Evolutionary conservation across 2,888 invertebrate species (phyloP), one percentile per base, ranked within the genome.

Genomic region (Hypomecis atomaria): DNA sequence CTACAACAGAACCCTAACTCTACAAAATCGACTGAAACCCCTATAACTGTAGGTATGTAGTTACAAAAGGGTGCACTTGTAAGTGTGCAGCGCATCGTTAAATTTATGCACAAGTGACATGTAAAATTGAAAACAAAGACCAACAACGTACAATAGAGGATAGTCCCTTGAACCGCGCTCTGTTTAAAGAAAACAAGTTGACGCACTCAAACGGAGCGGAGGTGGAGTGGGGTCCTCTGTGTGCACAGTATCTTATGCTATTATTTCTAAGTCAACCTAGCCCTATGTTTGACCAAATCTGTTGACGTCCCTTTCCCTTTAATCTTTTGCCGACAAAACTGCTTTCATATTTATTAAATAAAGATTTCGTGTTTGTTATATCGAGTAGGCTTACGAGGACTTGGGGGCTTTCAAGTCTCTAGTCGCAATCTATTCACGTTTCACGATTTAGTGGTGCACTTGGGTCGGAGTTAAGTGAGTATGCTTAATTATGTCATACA

Each of bases 101-200:
- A 74, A 69, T 70, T 71, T 73, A 69, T 67, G 69, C 67, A 71
- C 66, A 74, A 74, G 71, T 73, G 74, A 71, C 71, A 73, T 75
- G 73, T 78, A 67, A 70, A 70, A 72, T 70, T 67, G 62, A 75
- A 71, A 69, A 69, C 62, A 72, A 70, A 69, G 66, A 66, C 71
- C 63, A 78, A 75, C 74, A 78, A 65, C 62, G 63, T 62, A 71
- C 78, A 80, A 75, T 73, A 61, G 69, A 69, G 65, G 65, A 59
- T 43, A 60, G 57, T 72, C 75, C 72, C 78, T 78, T 76, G 78
- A 79, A 78, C 71, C 74, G 82, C 78, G 82, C 82, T 85, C 82
- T 90, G 86, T 90, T 90, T 88, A 86, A 86, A 88, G 86, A 90
- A 88, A 88, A 91, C 88, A 90, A 87, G 86, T 87, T 86, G 84